Percentiles rank a stretch among this genome's conserved stretches.
These are phyloP conservation scores for Halisarca cf. caerulea DNA, from an alignment of 37 sponge, comb jelly and placozoan species.

Conservation along the genomic window DNA sequence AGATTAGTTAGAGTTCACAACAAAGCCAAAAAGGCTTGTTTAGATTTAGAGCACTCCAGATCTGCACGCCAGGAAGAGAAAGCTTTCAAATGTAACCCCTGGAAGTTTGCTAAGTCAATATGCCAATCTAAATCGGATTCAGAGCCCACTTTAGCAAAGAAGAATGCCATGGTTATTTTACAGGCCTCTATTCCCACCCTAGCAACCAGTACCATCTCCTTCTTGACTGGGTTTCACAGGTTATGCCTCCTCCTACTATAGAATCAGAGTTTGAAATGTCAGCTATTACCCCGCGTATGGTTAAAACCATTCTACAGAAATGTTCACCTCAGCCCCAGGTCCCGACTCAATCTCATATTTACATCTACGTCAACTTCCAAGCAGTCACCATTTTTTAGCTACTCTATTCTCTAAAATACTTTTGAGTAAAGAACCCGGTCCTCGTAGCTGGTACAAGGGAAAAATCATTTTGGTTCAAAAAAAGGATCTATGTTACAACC, in stretches of 20 bases:
- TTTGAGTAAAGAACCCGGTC: not conserved
- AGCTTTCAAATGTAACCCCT: not conserved
- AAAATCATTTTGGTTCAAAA: slow-evolving; percentile 9
- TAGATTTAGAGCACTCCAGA: not conserved
- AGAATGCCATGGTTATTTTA: not conserved
- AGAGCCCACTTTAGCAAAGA: not conserved
- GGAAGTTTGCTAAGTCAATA: not conserved
- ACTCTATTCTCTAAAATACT: slow-evolving; percentile 56
- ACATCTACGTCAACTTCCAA: slow-evolving; percentile 37
- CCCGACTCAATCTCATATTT: slow-evolving; percentile 35
- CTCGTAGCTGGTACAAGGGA: slow-evolving; percentile 25
- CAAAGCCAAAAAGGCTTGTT: not conserved
- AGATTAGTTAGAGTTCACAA: not conserved
- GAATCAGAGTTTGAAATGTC: not conserved
- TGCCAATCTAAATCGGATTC: not conserved
- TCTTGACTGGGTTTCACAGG: not conserved
- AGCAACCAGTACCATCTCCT: not conserved
- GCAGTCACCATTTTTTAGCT: slow-evolving; percentile 40
- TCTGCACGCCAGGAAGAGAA: not conserved
- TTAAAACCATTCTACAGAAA: slow-evolving; percentile 8
- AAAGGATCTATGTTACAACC: not conserved
- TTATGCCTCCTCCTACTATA: not conserved
- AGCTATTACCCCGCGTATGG: slow-evolving; percentile 22
- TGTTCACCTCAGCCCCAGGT: slow-evolving; percentile 43
- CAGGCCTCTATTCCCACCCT: not conserved